These are phyloP conservation scores for Drepana arcuata DNA, from an alignment of 1,140 invertebrate genomes.

Conservation along the genomic window DNA sequence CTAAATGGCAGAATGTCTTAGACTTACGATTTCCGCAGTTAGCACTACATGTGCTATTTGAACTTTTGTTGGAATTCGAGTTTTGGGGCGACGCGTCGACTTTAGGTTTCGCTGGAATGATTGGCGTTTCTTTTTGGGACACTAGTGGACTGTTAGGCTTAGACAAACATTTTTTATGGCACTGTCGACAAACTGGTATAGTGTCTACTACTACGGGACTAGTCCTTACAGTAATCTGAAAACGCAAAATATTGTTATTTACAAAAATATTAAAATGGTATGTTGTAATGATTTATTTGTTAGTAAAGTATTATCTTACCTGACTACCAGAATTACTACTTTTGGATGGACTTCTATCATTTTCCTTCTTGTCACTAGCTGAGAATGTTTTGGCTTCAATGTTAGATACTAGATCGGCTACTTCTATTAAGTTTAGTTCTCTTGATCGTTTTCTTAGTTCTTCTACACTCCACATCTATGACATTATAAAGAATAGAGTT, in stretches of 20 bases:
- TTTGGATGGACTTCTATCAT: conserved; percentile 76
- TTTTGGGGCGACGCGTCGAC: conserved; percentile 49
- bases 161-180: conserved; percentile 80
- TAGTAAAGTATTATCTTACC: conserved; percentile 52
- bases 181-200: conserved; percentile 79
- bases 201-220: conserved; percentile 77
- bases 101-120: conserved; percentile 41
- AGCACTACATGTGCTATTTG: conserved; percentile 49
- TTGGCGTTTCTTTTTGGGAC: conserved; percentile 54
- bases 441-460: conserved; percentile 77
- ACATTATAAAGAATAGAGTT: neutral
- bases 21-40: conserved; percentile 52
- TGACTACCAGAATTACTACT: conserved; percentile 82
- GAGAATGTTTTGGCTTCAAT: conserved; percentile 32
- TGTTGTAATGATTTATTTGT: neutral
- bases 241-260: conserved; percentile 10
- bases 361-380: conserved; percentile 65
- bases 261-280: neutral
- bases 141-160: conserved; percentile 68
- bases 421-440: conserved; percentile 75
- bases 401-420: conserved; percentile 48
- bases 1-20: conserved; percentile 52
- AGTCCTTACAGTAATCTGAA: conserved; percentile 79
- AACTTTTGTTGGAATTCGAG: conserved; percentile 52
- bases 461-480: conserved; percentile 78